A percentile compares a stretch with the other conserved stretches of the same genome.
phyloP scores from a whole-genome alignment of 2,797 vertebrate genomes.

The Geotrypetes seraphini region DNA sequence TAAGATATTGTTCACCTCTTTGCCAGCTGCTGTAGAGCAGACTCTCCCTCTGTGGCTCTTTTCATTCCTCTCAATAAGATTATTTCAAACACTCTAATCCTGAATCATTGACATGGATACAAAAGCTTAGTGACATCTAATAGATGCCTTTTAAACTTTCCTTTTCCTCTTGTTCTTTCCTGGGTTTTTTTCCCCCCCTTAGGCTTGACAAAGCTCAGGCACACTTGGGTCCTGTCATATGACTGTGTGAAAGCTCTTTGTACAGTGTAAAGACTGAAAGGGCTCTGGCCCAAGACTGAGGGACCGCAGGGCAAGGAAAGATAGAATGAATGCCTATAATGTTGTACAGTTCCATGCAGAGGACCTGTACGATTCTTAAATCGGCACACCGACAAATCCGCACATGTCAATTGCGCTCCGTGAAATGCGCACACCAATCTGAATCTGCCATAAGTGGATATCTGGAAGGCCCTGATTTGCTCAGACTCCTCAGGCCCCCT shows the following conservation, averaged over 20 bases:
- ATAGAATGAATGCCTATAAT: too few species aligned
- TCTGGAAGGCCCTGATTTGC: too few species aligned
- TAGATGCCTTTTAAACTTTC: constrained; percentile 73
- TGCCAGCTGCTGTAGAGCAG: constrained; percentile 61
- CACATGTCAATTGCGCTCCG: too few species aligned
- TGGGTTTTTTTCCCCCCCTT: constrained; percentile 62
- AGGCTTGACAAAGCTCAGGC: constrained; percentile 68
- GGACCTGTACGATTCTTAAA: too few species aligned
- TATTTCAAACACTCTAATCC: constrained; percentile 83
- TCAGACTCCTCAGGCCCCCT: too few species aligned
- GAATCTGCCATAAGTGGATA: too few species aligned
- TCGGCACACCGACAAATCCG: too few species aligned
- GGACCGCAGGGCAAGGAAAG: constrained; percentile 65
- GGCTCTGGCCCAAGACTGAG: constrained; percentile 60
- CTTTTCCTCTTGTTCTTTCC: constrained; percentile 62
- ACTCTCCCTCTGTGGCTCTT: constrained; percentile 55
- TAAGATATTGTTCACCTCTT: constrained; percentile 63
- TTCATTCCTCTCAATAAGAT: constrained; percentile 76
- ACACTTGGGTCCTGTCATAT: constrained; percentile 61
- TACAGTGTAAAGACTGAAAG: constrained; percentile 62
- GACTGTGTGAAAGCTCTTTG: constrained; percentile 60
- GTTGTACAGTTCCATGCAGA: too few species aligned
- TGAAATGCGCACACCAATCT: too few species aligned
- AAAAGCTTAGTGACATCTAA: constrained; percentile 78
- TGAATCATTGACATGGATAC: constrained; percentile 80